Evolutionary conservation across 2,797 vertebrate species (phyloP).

Genomic region (Hafferia zeledoni): DNA sequence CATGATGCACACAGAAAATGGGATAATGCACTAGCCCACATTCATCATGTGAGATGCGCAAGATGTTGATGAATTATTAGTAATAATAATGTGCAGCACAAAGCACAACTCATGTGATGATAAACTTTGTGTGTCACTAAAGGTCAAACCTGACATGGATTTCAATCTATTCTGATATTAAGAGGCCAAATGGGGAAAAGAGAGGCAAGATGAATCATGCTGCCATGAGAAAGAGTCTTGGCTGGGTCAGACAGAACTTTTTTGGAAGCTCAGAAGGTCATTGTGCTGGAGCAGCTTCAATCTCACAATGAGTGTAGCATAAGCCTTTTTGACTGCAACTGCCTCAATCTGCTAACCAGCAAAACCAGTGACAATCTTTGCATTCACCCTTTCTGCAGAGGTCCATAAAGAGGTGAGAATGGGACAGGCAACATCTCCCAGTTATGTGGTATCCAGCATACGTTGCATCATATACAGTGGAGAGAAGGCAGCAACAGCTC

Average conservation of each 20-base stretch:
- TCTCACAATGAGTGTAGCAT: neutral
- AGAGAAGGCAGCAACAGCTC: neutral
- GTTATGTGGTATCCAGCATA: neutral
- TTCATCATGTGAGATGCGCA: neutral
- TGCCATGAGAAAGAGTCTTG: neutral
- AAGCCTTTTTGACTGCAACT: neutral
- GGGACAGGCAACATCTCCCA: neutral
- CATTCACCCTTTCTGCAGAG: neutral
- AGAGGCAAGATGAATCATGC: neutral
- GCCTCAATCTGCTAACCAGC: neutral
- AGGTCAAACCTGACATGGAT: neutral
- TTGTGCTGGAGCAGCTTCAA: neutral
- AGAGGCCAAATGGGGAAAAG: neutral
- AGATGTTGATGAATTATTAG: conserved; percentile 33
- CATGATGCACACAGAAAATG: conserved; percentile 12
- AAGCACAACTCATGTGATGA: neutral
- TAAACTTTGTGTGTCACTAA: neutral
- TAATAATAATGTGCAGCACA: neutral
- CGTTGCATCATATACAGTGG: neutral
- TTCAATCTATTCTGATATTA: neutral
- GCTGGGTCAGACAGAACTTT: neutral
- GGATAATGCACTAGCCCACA: conserved; percentile 24
- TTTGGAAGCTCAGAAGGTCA: neutral
- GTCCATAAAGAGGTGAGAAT: neutral
- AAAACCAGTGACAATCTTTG: neutral